These are phyloP conservation scores for Adelges cooleyi DNA, from an alignment of 1,140 invertebrate species.

Conservation along the genomic window DNA sequence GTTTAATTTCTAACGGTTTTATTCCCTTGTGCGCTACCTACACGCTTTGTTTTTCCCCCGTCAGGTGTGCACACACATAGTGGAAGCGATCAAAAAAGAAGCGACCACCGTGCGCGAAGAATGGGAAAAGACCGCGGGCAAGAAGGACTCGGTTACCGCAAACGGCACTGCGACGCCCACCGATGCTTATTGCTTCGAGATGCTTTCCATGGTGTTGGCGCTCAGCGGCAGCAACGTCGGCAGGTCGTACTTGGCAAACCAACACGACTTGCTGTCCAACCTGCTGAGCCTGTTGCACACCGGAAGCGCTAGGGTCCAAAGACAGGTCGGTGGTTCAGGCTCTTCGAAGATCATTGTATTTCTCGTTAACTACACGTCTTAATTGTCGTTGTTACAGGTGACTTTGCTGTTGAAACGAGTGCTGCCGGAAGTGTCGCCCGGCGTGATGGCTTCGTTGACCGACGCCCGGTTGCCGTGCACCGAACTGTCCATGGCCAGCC, in stretches of 20 bases:
- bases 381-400: too few relatives aligned
- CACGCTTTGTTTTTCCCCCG: too few relatives aligned
- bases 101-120: conserved; percentile 71
- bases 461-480: conserved; percentile 56
- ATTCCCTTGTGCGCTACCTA: too few relatives aligned
- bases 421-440: conserved; percentile 66
- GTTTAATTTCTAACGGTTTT: not conserved
- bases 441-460: conserved; percentile 52
- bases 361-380: too few relatives aligned
- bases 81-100: conserved; percentile 83
- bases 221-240: conserved; percentile 87
- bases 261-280: conserved; percentile 70
- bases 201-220: conserved; percentile 87
- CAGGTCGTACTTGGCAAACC: conserved; percentile 76
- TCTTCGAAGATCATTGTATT: not conserved
- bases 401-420: conserved; percentile 66
- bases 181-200: conserved; percentile 95
- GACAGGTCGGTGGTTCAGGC: conserved; percentile 52
- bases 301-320: conserved; percentile 83
- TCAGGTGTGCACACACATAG: conserved; percentile 81
- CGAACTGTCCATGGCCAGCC: conserved; percentile 61
- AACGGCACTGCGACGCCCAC: conserved; percentile 42
- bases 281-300: conserved; percentile 80
- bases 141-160: conserved; percentile 36
- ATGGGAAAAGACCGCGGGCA: conserved; percentile 53